phyloP scores from a whole-genome alignment of 2,888 invertebrate genomes.

The Orthonevra nobilis region DNA sequence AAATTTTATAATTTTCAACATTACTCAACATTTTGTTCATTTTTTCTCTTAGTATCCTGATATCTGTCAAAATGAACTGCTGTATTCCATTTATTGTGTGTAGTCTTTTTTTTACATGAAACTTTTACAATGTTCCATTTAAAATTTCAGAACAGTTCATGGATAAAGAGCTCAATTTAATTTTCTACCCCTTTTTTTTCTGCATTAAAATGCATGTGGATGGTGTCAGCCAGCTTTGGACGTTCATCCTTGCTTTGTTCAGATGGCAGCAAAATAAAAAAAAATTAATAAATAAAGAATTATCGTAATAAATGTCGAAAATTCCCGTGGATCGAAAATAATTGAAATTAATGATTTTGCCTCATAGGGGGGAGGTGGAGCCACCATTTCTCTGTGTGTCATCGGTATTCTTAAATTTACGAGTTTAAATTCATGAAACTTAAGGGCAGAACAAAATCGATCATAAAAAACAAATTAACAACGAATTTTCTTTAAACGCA shows the following conservation, averaged over 20 bases:
- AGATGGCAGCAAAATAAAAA: slow-evolving; percentile 1
- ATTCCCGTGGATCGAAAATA: slow-evolving; percentile 50
- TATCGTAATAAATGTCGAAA: slow-evolving; percentile 59
- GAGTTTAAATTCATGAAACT: too few species aligned
- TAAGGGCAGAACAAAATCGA: too few species aligned
- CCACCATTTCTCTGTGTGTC: too few species aligned
- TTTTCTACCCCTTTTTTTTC: slow-evolving; percentile 37
- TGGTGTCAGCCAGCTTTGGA: slow-evolving; percentile 12
- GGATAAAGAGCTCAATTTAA: slow-evolving; percentile 54
- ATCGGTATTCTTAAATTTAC: too few species aligned
- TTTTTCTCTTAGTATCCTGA: slow-evolving; percentile 34
- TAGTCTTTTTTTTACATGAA: background rate
- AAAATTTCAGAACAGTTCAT: slow-evolving; percentile 19
- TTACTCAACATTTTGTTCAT: slow-evolving; percentile 37
- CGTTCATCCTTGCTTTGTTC: slow-evolving; percentile 24
- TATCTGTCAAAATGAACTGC: slow-evolving; percentile 62
- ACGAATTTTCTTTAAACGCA: too few species aligned
- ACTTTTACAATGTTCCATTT: slow-evolving; percentile 40
- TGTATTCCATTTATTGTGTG: too few species aligned
- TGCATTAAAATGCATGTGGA: slow-evolving; percentile 14
- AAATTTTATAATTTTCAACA: slow-evolving; percentile 33
- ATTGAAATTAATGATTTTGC: slow-evolving; percentile 65
- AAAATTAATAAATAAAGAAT: slow-evolving; percentile 31
- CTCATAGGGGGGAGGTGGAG: background rate
- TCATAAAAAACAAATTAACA: too few species aligned